Base-by-base conservation (phyloP, 2,113 vertebrate species). In the Alces alces region DNA sequence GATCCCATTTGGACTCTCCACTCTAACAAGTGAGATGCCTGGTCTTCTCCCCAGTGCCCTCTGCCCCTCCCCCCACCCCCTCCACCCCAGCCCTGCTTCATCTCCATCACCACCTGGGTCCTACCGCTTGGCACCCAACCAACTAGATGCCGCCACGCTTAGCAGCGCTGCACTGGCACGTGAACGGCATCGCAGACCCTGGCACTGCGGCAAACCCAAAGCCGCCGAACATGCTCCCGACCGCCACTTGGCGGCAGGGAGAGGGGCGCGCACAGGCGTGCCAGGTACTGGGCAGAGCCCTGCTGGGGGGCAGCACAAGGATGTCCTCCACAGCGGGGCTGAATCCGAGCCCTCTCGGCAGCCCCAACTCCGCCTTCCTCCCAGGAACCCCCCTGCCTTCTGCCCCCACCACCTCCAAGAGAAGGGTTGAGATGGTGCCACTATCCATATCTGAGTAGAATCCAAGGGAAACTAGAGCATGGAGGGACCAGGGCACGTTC, bases 71-170 rank as follows among this genome's bases (percentile, higher is more conserved):
- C 50, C 33, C 36, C 43, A 50, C n/a, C 30, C 78, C 70, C 45
- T 52, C 61, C 39, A 30, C 84, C n/a, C 83, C 58, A 83, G 36
- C 39, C 78, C 78, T 33, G 73, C 86, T 91, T 95, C 94, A 86
- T 96, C 96, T 91, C 87, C 79, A 36, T 87, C 84, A 78, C 97
- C 97, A 95, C 93, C 96, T 98, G 96, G 92, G 96, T 96, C 97
- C 93, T 93, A 43, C 82, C 30, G 55, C 91, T 97, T 98, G 98
- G 98, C 98, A 97, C 93, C 95, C 93, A 98, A 97, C 97, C 98
- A 98, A 86, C 96, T 95, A 91, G 93, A 98, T 85, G 64, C 96
- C 0, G 54, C 98, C 95, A 96, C 30, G 16, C 95, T 97, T 97
- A 97, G 96, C 97, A 97, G 89, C 86, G 43, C 93, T 97, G 97